These are phyloP conservation scores for Protophormia terraenovae DNA, from an alignment of 2,888 invertebrate species.

Conservation along the genomic window DNA sequence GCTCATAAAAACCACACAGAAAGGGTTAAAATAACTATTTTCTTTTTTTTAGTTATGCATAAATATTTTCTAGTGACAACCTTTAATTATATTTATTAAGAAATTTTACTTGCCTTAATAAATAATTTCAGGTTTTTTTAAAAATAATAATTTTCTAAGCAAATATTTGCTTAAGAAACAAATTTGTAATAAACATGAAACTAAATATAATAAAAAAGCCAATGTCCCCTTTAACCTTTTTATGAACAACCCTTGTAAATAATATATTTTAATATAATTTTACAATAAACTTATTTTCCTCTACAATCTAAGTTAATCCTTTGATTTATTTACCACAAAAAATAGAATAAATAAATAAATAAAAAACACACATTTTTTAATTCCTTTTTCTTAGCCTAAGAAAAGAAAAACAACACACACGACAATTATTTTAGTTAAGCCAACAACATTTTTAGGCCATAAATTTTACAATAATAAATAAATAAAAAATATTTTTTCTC, in stretches of 20 bases:
- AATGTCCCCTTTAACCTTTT: too few relatives aligned
- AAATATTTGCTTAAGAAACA: slow-evolving; percentile 2
- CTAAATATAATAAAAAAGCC: neutral
- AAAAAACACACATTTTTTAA: too few relatives aligned
- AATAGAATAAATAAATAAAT: neutral
- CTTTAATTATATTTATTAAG: slow-evolving; percentile 41
- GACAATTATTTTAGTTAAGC: slow-evolving; percentile 3
- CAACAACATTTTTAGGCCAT: slow-evolving; percentile 6
- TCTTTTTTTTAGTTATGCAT: neutral
- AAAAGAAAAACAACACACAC: neutral
- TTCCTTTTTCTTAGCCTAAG: neutral
- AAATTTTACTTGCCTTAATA: slow-evolving; percentile 2
- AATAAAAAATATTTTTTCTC: neutral
- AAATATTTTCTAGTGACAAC: slow-evolving; percentile 45
- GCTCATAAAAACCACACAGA: too few relatives aligned
- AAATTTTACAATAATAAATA: slow-evolving; percentile 33
- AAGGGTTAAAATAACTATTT: too few relatives aligned
- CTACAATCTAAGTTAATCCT: slow-evolving; percentile 27
- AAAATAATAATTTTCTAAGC: slow-evolving; percentile 16
- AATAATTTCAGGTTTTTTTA: slow-evolving; percentile 11
- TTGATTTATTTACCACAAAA: slow-evolving; percentile 37
- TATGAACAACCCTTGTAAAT: too few relatives aligned
- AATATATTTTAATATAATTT: too few relatives aligned
- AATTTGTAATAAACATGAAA: slow-evolving; percentile 34
- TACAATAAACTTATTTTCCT: neutral